Percentiles rank a stretch among this genome's conserved stretches.
These are phyloP conservation scores for Drosophila willistoni DNA, from an alignment of 1,140 invertebrate species.

Conservation along the genomic window DNA sequence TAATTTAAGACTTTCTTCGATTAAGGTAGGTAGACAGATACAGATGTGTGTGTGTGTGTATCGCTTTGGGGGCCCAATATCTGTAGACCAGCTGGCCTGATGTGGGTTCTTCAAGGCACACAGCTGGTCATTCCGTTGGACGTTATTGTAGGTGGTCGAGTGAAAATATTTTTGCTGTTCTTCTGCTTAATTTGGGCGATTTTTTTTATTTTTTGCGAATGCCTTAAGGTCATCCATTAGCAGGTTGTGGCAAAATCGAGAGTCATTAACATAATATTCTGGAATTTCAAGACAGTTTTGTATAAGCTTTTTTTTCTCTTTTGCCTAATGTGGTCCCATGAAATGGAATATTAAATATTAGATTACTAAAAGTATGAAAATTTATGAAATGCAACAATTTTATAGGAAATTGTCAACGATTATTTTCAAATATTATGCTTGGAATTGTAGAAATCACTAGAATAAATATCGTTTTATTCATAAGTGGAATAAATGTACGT, in stretches of 20 bases:
- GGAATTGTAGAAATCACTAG: no score
- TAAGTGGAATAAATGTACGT: no score
- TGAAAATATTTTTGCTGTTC: constrained; percentile 44
- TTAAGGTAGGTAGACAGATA: constrained; percentile 25
- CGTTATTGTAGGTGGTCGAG: constrained; percentile 39
- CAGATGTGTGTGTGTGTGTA: constrained; percentile 34
- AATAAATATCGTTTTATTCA: no score
- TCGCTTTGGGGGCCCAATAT: constrained; percentile 18
- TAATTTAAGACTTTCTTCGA: constrained; percentile 78
- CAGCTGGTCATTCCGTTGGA: constrained; percentile 28
- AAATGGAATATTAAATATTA: no score
- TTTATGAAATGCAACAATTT: no score
- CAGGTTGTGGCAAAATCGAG: constrained; percentile 32
- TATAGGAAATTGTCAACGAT: no score
- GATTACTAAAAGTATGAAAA: no score
- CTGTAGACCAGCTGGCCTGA: constrained; percentile 57
- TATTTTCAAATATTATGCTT: no score
- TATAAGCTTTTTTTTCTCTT: no score
- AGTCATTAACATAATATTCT: background rate
- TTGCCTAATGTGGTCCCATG: no score
- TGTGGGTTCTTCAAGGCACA: constrained; percentile 31
- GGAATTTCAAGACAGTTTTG: background rate
- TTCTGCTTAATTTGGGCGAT: background rate
- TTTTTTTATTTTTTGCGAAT: background rate
- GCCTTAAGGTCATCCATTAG: constrained; percentile 36